Percentiles rank a stretch among this genome's conserved stretches.
phyloP scores from a whole-genome alignment of 1,140 invertebrate genomes.

The Lerema accius region DNA sequence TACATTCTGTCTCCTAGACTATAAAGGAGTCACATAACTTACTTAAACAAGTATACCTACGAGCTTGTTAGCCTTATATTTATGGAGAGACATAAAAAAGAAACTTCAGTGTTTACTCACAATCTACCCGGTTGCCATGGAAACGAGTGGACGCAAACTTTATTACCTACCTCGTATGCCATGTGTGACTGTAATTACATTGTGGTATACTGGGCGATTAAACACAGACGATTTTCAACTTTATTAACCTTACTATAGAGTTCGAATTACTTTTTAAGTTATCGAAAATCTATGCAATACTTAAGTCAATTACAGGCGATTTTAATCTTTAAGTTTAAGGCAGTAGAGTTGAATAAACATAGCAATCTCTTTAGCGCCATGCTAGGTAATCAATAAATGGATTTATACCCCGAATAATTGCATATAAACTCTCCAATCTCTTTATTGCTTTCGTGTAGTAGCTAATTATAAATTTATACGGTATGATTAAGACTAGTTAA shows the following conservation, averaged over 20 bases:
- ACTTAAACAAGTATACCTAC: background rate
- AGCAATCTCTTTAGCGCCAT: background rate
- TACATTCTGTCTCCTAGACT: background rate
- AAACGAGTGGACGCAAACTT: background rate
- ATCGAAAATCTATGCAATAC: too few relatives aligned
- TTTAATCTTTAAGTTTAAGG: background rate
- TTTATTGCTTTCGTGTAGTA: background rate
- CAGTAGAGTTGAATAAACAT: background rate
- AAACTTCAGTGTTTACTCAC: background rate
- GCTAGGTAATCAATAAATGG: background rate
- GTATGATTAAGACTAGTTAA: constrained; percentile 39
- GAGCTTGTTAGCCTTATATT: background rate
- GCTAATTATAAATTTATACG: constrained; percentile 31
- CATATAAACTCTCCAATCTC: background rate
- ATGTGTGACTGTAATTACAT: background rate
- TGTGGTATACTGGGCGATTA: background rate
- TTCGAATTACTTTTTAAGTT: too few relatives aligned
- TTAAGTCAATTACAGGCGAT: background rate
- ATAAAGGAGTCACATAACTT: background rate
- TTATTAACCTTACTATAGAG: background rate
- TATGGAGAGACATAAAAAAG: background rate
- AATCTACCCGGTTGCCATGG: background rate
- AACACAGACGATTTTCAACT: background rate
- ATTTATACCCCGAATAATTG: background rate
- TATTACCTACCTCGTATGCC: background rate